Evolutionary conservation across 2,113 vertebrate genomes (phyloP).

Genomic region (Camarhynchus parvulus): DNA sequence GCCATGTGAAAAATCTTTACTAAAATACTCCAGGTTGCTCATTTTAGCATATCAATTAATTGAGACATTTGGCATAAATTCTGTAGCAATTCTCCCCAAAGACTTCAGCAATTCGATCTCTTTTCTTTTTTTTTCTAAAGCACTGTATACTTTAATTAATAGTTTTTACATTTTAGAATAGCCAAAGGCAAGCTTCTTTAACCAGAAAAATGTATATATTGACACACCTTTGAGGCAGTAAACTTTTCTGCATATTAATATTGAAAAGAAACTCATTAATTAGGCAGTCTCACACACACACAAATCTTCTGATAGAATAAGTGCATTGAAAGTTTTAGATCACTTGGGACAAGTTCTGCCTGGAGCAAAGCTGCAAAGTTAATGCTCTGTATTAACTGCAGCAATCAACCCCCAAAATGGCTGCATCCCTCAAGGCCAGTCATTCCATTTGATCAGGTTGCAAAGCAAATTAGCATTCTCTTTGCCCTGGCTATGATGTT

Average conservation of each 20-base stretch:
- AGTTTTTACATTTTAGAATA: slow-evolving; percentile 70
- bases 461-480: slow-evolving; percentile 68
- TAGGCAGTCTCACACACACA: slow-evolving; percentile 55
- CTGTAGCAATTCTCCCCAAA: slow-evolving; percentile 56
- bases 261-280: slow-evolving; percentile 74
- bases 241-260: slow-evolving; percentile 78
- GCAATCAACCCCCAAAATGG: slow-evolving; percentile 70
- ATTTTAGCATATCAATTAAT: slow-evolving; percentile 53
- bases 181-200: slow-evolving; percentile 67
- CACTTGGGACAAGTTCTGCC: slow-evolving; percentile 70
- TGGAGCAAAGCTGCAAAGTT: slow-evolving; percentile 72
- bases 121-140: not conserved
- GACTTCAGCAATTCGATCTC: slow-evolving; percentile 42
- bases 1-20: slow-evolving; percentile 28
- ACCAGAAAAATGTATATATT: slow-evolving; percentile 75
- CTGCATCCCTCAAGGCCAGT: slow-evolving; percentile 64
- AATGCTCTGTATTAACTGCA: slow-evolving; percentile 72
- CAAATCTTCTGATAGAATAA: slow-evolving; percentile 71
- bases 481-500: slow-evolving; percentile 62
- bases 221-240: slow-evolving; percentile 77
- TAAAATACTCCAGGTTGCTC: slow-evolving; percentile 41
- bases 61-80: slow-evolving; percentile 68
- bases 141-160: slow-evolving; percentile 71
- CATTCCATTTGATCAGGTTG: slow-evolving; percentile 66
- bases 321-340: slow-evolving; percentile 68